Base-by-base conservation (phyloP, 1,140 invertebrate species). In the Bombus breviceps region DNA sequence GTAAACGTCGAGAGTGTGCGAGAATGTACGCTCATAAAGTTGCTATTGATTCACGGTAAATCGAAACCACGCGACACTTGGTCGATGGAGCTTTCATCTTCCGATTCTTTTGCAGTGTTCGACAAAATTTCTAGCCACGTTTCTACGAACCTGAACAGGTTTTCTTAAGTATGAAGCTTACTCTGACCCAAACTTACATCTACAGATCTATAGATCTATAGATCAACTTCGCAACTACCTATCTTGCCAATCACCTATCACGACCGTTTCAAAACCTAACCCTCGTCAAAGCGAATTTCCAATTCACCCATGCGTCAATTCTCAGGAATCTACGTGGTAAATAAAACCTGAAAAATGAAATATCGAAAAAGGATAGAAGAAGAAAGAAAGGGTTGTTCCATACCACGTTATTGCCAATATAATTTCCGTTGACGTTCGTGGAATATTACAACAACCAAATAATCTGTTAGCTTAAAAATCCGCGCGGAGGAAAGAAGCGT, bases 251-350 rank as follows among this genome's bases (percentile, higher is more conserved):
- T 39, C 9, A 43, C 15, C n/a, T 73, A 13, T 13, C 18, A 12
- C n/a, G 8, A 43, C 15, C 47, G 18, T 73, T 41, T 28, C 37
- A 37, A 10, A 8, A n/a, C 25, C 3, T 25, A 18, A 41, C 13
- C 71, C 71, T 43, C 71, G 71, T 32, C 71, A 43, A n/a, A 32
- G 8, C 18, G 25, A 73, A 73, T 73, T 73, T 73, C 39, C n/a
- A n/a, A 8, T 22, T 22, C 22, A 41, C 5, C 5, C 39, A 2
- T 28, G n/a, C 39, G 15, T 0, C n/a, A 12, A 28, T 41, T 28
- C 2, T 3, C 1, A 3, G 34, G 25, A 9, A 37, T 69, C 22
- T 12, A 69, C 39, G 39, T 18, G 0, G 13, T 15, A n/a, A 72
- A 18, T 41, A 41, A n/a, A 53, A 22, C 5, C 47, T 8, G 6